Evolutionary conservation across 2,113 vertebrate species (phyloP), one percentile per base, ranked within the genome.

Genomic region (Pontoporia blainvillei): DNA sequence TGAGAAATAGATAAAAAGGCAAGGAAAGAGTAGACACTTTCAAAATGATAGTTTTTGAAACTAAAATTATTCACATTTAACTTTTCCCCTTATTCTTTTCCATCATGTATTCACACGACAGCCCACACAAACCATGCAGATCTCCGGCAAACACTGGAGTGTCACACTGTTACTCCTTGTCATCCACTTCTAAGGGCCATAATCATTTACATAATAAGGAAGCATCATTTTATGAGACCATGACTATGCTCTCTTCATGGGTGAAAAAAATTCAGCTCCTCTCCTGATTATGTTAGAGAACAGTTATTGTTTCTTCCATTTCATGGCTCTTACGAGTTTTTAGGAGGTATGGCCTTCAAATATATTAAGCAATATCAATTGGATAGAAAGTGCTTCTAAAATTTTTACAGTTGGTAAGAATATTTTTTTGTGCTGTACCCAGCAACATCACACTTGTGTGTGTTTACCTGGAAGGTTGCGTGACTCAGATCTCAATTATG

Each of bases 1-100:
- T 91, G 49, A 57, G 39, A 95, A 93, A 96, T 18, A 71, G 78
- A 73, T 90, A 54, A 57, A 97, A 96, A 84, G 13, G 49, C 14
- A 81, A 90, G 27, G 12, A 41, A 79, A 78, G 18, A 96, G 18
- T 46, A 81, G 59, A 88, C 7, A 86, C 8, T 67, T 95, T 94
- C 67, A 71, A 67, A 89, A 85, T n/a, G 31, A 64, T 21, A 27
- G 44, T 57, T 96, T 69, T 86, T 61, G 62, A 73, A 95, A 64
- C n/a, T 93, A 90, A 79, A 90, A 76, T 49, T 57, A 85, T 61
- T 94, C 31, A 25, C n/a, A 67, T 82, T 96, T 92, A 90, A 49
- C 18, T n/a, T 89, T 86, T 3, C 39, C 10, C 2, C 4, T 75
- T 69, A 49, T 86, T 72, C 11, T 89, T 23, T 71, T 25, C 11